Conservation (phyloP, 1,140 invertebrate species). For the Aphelenchoides besseyi region DNA sequence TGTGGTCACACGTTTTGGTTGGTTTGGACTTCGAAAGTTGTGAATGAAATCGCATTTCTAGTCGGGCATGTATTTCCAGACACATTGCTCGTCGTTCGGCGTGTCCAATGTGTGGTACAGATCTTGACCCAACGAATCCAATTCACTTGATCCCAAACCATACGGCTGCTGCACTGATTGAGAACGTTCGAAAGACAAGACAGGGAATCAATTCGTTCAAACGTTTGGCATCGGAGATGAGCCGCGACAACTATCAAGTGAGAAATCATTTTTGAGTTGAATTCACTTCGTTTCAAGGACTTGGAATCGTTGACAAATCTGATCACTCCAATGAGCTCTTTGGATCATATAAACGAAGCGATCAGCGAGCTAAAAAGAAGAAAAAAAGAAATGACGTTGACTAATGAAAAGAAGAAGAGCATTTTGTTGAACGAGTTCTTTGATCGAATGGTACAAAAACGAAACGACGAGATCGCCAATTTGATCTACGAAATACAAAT, state of each 20-base stretch:
- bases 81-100: conserved; percentile 75
- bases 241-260: conserved; percentile 10
- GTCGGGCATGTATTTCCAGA: conserved; percentile 73
- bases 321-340: background rate
- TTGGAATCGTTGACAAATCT: background rate
- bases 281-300: conserved; percentile 27
- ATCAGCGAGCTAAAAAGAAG: conserved; percentile 17
- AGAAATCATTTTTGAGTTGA: conserved; percentile 3
- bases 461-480: conserved; percentile 73
- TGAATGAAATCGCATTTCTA: conserved; percentile 46
- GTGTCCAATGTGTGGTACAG: conserved; percentile 69
- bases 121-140: conserved; percentile 70
- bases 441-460: conserved; percentile 68
- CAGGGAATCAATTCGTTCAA: conserved; percentile 6
- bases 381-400: conserved; percentile 72
- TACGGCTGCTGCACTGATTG: conserved; percentile 83
- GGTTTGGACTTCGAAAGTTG: conserved; percentile 54
- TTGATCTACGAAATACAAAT: conserved; percentile 61
- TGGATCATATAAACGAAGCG: conserved; percentile 68
- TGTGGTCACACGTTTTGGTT: conserved; percentile 91
- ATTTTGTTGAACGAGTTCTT: conserved; percentile 80
- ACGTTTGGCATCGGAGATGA: conserved; percentile 16
- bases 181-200: conserved; percentile 64
- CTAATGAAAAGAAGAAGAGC: conserved; percentile 71
- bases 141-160: conserved; percentile 70